Evolutionary conservation across 1,140 invertebrate genomes (phyloP).

Genomic region (Drosophila rufa): DNA sequence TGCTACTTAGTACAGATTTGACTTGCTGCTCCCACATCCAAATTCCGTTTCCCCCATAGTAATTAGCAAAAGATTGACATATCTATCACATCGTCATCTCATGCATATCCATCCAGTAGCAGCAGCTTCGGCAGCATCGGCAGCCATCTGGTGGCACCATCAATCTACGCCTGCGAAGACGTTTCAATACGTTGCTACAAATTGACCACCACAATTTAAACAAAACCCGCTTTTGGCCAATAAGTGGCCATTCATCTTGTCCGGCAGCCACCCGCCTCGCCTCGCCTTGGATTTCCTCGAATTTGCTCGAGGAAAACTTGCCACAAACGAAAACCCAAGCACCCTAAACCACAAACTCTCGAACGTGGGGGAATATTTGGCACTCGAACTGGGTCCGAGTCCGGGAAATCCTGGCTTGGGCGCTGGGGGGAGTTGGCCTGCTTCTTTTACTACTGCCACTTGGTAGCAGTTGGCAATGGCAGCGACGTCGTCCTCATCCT

Average conservation of each 20-base stretch:
- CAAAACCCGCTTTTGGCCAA: constrained; percentile 65
- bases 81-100: constrained; percentile 18
- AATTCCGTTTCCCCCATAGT: neutral
- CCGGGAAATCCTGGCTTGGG: constrained; percentile 23
- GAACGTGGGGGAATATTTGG: constrained; percentile 57
- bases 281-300: constrained; percentile 4
- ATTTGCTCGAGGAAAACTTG: constrained; percentile 48
- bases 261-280: constrained; percentile 1
- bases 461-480: constrained; percentile 76
- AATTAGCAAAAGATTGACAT: constrained; percentile 39
- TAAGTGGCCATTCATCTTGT: constrained; percentile 80
- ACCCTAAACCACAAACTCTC: constrained; percentile 68
- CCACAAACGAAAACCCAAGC: constrained; percentile 56
- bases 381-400: constrained; percentile 38
- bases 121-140: neutral
- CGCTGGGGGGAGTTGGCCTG: constrained; percentile 15
- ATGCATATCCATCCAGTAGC: constrained; percentile 21
- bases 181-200: constrained; percentile 64
- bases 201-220: constrained; percentile 64
- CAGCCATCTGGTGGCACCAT: constrained; percentile 49
- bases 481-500: constrained; percentile 43
- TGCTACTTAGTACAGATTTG: neutral
- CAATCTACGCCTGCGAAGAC: constrained; percentile 50
- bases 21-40: neutral
- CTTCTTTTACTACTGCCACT: constrained; percentile 60